Conservation (phyloP, 37 sponge, comb jelly and placozoan genomes). For the Halichondria panicea region DNA sequence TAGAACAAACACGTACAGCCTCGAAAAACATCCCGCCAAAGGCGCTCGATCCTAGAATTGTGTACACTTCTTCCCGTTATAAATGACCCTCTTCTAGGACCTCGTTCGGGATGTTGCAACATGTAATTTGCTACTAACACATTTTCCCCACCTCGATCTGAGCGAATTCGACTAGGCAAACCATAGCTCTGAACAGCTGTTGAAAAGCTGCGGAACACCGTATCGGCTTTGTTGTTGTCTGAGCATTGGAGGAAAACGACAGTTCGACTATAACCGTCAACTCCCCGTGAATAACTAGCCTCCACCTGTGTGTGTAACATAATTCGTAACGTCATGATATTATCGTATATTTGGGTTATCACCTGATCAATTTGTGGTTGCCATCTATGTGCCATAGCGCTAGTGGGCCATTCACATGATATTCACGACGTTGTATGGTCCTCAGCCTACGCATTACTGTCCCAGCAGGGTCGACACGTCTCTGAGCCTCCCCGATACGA, state of each 20-base stretch:
- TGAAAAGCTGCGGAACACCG: constrained; percentile 32
- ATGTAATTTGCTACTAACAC: constrained; percentile 48
- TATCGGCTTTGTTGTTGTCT: constrained; percentile 43
- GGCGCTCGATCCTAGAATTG: constrained; percentile 61
- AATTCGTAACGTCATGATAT: too few species aligned
- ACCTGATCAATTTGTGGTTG: constrained; percentile 63
- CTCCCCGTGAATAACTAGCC: constrained; percentile 60
- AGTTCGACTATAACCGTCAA: constrained; percentile 51
- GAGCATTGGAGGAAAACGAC: constrained; percentile 31
- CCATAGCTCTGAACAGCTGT: constrained; percentile 29
- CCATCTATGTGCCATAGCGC: constrained; percentile 60
- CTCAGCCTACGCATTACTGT: constrained; percentile 1
- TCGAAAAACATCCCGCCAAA: constrained; percentile 53
- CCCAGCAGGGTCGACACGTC: constrained; percentile 59
- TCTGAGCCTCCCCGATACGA: constrained; percentile 42
- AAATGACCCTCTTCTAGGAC: constrained; percentile 15
- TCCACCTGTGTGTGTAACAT: constrained; percentile 43
- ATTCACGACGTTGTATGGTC: constrained; percentile 25
- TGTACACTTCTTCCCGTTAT: constrained; percentile 59
- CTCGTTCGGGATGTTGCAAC: constrained; percentile 45
- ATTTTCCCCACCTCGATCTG: constrained; percentile 64
- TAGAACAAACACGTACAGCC: constrained; percentile 26
- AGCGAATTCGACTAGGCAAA: constrained; percentile 43
- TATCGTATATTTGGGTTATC: too few species aligned
- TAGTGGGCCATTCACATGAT: constrained; percentile 32